Conservation (phyloP, 2,113 vertebrate genomes). For the Pomatorhinus ruficollis region DNA sequence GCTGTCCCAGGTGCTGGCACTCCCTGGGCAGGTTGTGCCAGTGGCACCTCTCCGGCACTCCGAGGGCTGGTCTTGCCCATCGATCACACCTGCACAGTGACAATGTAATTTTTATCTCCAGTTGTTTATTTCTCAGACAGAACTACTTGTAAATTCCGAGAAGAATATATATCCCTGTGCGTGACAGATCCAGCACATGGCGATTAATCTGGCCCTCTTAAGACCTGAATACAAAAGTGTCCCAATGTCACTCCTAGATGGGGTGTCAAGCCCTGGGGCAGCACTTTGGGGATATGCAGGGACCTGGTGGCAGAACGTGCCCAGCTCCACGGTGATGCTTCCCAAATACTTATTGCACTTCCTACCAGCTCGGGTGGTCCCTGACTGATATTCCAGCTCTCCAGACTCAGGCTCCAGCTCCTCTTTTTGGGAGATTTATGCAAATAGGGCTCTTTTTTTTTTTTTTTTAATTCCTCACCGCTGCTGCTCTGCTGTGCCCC, state of each 20-base stretch:
- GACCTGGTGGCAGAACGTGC: not conserved
- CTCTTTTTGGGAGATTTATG: constrained; percentile 39
- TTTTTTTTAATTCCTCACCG: not conserved
- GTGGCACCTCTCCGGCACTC: not conserved
- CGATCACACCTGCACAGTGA: constrained; percentile 77
- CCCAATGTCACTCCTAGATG: constrained; percentile 13
- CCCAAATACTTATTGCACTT: not conserved
- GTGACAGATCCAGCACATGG: constrained; percentile 75
- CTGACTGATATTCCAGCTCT: not conserved
- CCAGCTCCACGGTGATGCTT: not conserved
- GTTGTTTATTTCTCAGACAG: constrained; percentile 82
- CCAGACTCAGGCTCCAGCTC: not conserved
- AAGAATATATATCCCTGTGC: constrained; percentile 75
- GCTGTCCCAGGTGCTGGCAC: not conserved
- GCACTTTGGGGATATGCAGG: not conserved
- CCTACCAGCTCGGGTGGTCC: not conserved
- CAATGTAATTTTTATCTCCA: constrained; percentile 82
- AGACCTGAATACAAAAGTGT: constrained; percentile 58
- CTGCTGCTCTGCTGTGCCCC: constrained; percentile 35
- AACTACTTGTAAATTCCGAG: constrained; percentile 82
- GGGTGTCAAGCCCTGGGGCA: not conserved
- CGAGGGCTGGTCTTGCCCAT: constrained; percentile 40
- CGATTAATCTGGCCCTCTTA: constrained; percentile 79
- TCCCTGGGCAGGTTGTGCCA: not conserved
- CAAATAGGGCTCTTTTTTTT: not conserved